These are phyloP conservation scores for Malacosoma neustria DNA, from an alignment of 2,888 invertebrate species.

Conservation along the genomic window DNA sequence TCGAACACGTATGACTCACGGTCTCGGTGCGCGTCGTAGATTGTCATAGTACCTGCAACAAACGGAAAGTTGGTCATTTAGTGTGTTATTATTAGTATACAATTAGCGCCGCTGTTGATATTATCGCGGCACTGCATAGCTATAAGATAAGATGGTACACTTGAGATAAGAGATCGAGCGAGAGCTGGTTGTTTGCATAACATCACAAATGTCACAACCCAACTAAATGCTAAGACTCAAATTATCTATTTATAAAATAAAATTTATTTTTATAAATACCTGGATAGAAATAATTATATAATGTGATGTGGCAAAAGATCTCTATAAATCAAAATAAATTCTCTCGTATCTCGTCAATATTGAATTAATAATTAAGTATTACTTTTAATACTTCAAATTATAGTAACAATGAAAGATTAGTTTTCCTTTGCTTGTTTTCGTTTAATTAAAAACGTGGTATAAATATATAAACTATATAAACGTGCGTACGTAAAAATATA, in stretches of 20 bases:
- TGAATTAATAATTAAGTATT: too few relatives aligned
- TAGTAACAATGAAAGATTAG: too few relatives aligned
- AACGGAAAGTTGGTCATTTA: conserved; percentile 38
- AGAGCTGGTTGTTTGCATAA: neutral
- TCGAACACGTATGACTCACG: conserved; percentile 56
- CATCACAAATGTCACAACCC: neutral
- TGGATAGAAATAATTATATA: neutral
- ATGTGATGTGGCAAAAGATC: neutral
- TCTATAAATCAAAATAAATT: too few relatives aligned
- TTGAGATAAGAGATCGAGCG: neutral
- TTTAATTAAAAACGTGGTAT: too few relatives aligned
- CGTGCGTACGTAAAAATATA: too few relatives aligned
- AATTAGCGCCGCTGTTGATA: conserved; percentile 16
- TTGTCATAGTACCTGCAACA: conserved; percentile 67
- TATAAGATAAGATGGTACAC: conserved; percentile 7
- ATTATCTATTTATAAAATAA: too few relatives aligned
- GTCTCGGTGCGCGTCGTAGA: conserved; percentile 46
- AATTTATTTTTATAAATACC: too few relatives aligned
- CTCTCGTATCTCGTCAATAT: too few relatives aligned
- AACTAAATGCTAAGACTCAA: neutral
- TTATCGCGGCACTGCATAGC: conserved; percentile 12
- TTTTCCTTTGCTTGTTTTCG: too few relatives aligned
- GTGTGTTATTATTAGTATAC: conserved; percentile 10
- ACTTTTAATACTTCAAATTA: too few relatives aligned
- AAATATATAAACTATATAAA: too few relatives aligned